A percentile compares a stretch with the other conserved stretches of the same genome.
Evolutionary conservation across 1,140 invertebrate genomes (phyloP).

Genomic region (Drosophila kurseongensis): DNA sequence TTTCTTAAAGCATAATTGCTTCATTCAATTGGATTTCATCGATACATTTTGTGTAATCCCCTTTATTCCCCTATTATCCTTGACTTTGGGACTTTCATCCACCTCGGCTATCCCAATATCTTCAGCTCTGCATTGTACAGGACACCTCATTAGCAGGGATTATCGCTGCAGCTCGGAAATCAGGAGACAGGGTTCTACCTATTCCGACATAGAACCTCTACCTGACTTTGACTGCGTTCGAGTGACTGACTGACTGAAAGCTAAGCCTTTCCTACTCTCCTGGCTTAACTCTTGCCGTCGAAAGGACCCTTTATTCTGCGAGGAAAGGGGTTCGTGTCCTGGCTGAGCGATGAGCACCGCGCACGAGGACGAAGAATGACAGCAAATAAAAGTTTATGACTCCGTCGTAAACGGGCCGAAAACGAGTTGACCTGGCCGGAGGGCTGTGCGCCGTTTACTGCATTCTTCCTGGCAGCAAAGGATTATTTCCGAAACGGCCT

Average conservation of each 20-base stretch:
- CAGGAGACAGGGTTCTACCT: constrained; percentile 13
- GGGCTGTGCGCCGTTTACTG: constrained; percentile 51
- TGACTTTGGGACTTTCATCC: constrained; percentile 67
- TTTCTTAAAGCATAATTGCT: background rate
- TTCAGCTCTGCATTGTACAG: constrained; percentile 24
- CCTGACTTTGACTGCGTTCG: constrained; percentile 57
- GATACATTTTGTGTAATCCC: constrained; percentile 5
- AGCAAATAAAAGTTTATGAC: constrained; percentile 79
- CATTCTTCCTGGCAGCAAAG: constrained; percentile 79
- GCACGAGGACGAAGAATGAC: constrained; percentile 73
- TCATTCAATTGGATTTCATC: constrained; percentile 33
- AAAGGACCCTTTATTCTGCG: constrained; percentile 17
- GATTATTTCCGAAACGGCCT: constrained; percentile 75
- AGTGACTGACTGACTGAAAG: constrained; percentile 48
- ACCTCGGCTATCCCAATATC: constrained; percentile 11
- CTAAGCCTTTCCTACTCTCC: constrained; percentile 67
- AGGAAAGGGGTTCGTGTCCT: constrained; percentile 71
- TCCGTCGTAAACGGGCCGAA: constrained; percentile 58
- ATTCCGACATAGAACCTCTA: constrained; percentile 18
- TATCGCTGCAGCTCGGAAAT: constrained; percentile 45
- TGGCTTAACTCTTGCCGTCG: constrained; percentile 68
- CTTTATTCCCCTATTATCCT: constrained; percentile 60
- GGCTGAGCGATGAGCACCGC: constrained; percentile 35
- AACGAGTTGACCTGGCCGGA: constrained; percentile 50
- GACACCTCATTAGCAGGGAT: constrained; percentile 79